Percentiles rank a stretch among this genome's conserved stretches.
Evolutionary conservation across 2,888 invertebrate species (phyloP).

Genomic region (Hyposoter dolosus): DNA sequence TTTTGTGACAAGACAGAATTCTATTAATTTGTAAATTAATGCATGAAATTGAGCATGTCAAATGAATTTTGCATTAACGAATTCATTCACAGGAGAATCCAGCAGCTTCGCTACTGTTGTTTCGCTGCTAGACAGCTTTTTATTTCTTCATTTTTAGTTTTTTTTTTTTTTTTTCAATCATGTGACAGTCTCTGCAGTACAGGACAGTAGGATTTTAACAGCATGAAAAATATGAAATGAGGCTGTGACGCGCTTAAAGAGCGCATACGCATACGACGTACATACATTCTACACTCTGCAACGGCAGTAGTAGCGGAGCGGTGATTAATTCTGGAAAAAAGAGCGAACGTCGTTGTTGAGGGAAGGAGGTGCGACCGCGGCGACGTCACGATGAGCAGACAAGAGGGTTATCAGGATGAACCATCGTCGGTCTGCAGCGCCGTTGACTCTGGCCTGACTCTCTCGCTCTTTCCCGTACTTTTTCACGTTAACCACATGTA

Average conservation of each 20-base stretch:
- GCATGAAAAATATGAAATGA: conserved; percentile 58
- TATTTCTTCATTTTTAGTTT: neutral
- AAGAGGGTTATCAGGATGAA: conserved; percentile 79
- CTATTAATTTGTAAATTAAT: conserved; percentile 37
- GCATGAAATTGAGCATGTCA: conserved; percentile 27
- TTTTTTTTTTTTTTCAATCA: conserved; percentile 8
- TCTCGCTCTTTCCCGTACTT: conserved; percentile 51
- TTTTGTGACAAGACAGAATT: conserved; percentile 27
- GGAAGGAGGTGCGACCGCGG: conserved; percentile 44
- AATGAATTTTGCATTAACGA: conserved; percentile 46
- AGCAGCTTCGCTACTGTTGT: conserved; percentile 23
- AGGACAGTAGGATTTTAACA: conserved; percentile 36
- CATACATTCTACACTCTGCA: conserved; percentile 41
- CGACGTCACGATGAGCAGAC: conserved; percentile 63
- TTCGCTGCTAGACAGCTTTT: conserved; percentile 7
- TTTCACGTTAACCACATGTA: conserved; percentile 36
- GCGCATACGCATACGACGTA: conserved; percentile 46
- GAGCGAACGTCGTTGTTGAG: conserved; percentile 72
- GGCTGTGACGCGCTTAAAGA: conserved; percentile 63
- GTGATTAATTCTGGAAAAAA: conserved; percentile 74
- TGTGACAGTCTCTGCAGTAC: neutral
- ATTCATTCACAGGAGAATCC: conserved; percentile 56
- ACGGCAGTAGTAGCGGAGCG: conserved; percentile 42
- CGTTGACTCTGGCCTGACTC: conserved; percentile 77
- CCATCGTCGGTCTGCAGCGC: conserved; percentile 78